These are phyloP conservation scores for Eledone cirrhosa DNA, from an alignment of 2,888 invertebrate species.

Conservation along the genomic window DNA sequence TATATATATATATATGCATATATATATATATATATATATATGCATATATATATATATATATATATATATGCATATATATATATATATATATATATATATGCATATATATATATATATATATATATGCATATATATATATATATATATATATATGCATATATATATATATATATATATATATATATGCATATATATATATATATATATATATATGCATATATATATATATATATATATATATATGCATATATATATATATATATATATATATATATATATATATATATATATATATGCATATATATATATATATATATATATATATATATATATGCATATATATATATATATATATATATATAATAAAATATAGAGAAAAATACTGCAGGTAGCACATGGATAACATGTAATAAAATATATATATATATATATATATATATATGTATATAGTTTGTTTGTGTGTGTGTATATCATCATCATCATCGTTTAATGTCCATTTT, in stretches of 20 bases:
- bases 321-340: not conserved
- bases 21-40: conserved; percentile 6
- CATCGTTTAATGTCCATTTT: too few relatives aligned
- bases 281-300: not conserved
- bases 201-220: not conserved
- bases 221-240: not conserved
- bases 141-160: not conserved
- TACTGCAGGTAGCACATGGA: too few relatives aligned
- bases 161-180: not conserved
- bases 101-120: not conserved
- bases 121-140: not conserved
- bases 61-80: not conserved
- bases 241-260: not conserved
- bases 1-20: not conserved
- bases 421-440: too few relatives aligned
- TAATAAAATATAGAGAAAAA: not conserved
- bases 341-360: not conserved
- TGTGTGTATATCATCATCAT: too few relatives aligned
- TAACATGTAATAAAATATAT: too few relatives aligned
- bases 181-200: not conserved
- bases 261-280: conserved; percentile 2
- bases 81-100: conserved; percentile 2
- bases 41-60: not conserved
- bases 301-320: not conserved
- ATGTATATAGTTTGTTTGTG: too few relatives aligned